A percentile compares a stretch with the other conserved stretches of the same genome.
These are phyloP conservation scores for Oxyruncus cristatus DNA, from an alignment of 2,113 vertebrate species.

Conservation along the genomic window DNA sequence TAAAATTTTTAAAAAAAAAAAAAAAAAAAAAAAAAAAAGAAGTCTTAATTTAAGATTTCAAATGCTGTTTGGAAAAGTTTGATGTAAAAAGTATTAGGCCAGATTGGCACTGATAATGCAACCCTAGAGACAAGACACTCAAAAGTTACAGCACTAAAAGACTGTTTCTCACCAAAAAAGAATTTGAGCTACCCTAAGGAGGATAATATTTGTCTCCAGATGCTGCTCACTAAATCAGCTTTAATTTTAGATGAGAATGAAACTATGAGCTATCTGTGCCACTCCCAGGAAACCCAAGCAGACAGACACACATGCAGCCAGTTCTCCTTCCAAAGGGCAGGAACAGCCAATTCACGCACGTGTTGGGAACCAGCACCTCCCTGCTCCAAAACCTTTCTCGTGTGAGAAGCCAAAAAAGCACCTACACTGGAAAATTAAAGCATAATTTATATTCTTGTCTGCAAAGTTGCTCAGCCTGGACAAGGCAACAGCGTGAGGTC, in stretches of 20 bases:
- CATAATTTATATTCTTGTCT: background rate
- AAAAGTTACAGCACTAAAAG: background rate
- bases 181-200: background rate
- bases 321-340: slow-evolving; percentile 2
- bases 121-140: background rate
- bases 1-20: background rate
- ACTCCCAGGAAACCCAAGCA: slow-evolving; percentile 25
- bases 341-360: background rate
- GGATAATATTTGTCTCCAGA: background rate
- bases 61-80: background rate
- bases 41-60: background rate
- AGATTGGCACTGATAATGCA: background rate
- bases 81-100: background rate
- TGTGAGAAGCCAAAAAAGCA: background rate
- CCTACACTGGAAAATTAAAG: background rate
- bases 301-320: background rate
- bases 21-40: background rate
- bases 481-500: background rate
- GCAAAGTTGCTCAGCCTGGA: background rate
- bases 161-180: background rate
- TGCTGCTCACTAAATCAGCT: background rate
- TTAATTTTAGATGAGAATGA: background rate
- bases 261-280: background rate
- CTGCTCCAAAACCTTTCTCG: background rate
- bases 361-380: background rate